Percentiles rank a stretch among this genome's conserved stretches.
These are phyloP conservation scores for Rutilus rutilus DNA, from an alignment of 2,113 vertebrate species.

Conservation along the genomic window DNA sequence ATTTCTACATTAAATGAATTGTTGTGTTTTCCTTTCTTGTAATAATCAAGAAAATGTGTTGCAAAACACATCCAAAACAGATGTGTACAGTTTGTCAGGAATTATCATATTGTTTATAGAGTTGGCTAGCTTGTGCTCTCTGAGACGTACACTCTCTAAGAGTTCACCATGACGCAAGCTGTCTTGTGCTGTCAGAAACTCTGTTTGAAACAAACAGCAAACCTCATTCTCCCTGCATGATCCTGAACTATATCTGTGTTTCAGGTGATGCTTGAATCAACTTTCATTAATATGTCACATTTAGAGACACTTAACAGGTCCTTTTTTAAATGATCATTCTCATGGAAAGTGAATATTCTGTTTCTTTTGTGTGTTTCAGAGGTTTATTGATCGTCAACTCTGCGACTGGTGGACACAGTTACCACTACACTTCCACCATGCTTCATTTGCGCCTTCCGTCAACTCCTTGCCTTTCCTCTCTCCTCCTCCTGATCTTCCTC, in stretches of 20 bases:
- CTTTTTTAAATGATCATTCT: background rate
- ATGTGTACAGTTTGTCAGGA: background rate
- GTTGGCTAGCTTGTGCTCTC: background rate
- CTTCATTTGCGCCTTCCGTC: slow-evolving; percentile 54
- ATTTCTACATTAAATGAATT: background rate
- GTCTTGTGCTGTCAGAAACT: slow-evolving; percentile 4
- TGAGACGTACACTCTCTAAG: background rate
- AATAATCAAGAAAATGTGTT: background rate
- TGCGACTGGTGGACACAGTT: slow-evolving; percentile 9
- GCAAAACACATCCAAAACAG: too few relatives aligned
- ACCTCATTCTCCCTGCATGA: background rate
- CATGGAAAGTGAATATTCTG: background rate
- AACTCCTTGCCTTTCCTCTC: slow-evolving; percentile 60
- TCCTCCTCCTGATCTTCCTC: slow-evolving; percentile 70
- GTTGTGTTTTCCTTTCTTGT: background rate
- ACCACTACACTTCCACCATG: slow-evolving; percentile 59
- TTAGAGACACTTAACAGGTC: background rate
- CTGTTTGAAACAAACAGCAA: slow-evolving; percentile 3
- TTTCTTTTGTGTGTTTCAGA: slow-evolving; percentile 43
- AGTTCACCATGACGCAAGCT: slow-evolving; percentile 7
- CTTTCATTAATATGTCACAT: background rate
- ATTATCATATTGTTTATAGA: background rate
- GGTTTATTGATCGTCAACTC: slow-evolving; percentile 30
- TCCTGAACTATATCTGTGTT: background rate
- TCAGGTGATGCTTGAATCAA: background rate